A percentile compares a stretch with the other conserved stretches of the same genome.
These are phyloP conservation scores for Nemotelus nigrinus DNA, from an alignment of 2,888 invertebrate species.

Conservation along the genomic window DNA sequence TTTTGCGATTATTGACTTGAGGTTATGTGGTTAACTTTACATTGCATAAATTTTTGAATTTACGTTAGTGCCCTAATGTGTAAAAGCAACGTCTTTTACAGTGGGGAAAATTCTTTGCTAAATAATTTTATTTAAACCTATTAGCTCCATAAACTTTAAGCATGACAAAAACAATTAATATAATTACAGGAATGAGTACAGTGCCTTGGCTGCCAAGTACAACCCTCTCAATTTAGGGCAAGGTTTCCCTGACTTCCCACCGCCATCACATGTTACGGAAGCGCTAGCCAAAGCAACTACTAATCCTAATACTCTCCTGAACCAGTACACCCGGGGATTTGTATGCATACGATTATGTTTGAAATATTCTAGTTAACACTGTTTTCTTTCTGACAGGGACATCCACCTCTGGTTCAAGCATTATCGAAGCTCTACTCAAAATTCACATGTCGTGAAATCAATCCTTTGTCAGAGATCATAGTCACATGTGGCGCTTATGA, in stretches of 20 bases:
- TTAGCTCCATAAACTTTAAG: no score
- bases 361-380: slow-evolving; percentile 12
- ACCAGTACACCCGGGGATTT: slow-evolving; percentile 95
- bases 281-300: slow-evolving; percentile 75
- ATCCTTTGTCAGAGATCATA: slow-evolving; percentile 86
- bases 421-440: slow-evolving; percentile 86
- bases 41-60: no score
- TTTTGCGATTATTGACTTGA: slow-evolving; percentile 65
- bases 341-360: slow-evolving; percentile 69
- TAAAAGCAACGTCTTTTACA: no score
- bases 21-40: no score
- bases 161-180: no score
- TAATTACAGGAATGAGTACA: slow-evolving; percentile 86
- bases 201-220: slow-evolving; percentile 80
- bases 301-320: slow-evolving; percentile 77
- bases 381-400: slow-evolving; percentile 73
- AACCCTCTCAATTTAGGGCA: slow-evolving; percentile 94
- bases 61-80: no score
- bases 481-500: slow-evolving; percentile 96
- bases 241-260: slow-evolving; percentile 93
- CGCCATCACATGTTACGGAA: slow-evolving; percentile 83
- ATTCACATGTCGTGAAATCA: slow-evolving; percentile 77
- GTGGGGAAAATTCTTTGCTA: no score
- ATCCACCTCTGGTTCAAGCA: slow-evolving; percentile 86
- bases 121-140: no score